Evolutionary conservation across 2,888 invertebrate species (phyloP).

Genomic region (Tromatobia lineatoria): DNA sequence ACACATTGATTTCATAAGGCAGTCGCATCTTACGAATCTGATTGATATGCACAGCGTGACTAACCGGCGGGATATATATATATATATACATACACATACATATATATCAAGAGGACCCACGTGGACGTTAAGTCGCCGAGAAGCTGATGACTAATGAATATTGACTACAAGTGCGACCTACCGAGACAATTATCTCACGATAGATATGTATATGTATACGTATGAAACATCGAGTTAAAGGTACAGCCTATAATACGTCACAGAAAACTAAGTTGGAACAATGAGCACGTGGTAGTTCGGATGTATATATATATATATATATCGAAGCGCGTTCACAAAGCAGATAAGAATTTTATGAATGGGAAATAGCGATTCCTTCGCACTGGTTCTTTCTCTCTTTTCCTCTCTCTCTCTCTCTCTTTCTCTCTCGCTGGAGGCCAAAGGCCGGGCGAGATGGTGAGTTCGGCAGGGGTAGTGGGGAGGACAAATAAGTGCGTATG

Average conservation of each 20-base stretch:
- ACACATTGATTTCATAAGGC: too few species aligned
- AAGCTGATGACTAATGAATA: constrained; percentile 5
- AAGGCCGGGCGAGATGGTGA: constrained; percentile 36
- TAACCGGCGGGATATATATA: not conserved
- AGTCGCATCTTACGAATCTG: not conserved
- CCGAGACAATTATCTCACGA: constrained; percentile 1
- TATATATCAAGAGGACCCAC: constrained; percentile 15
- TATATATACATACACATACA: too few species aligned
- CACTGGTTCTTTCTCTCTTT: constrained; percentile 18
- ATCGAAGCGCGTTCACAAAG: constrained; percentile 52
- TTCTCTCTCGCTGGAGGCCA: constrained; percentile 50
- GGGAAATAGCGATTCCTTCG: constrained; percentile 67
- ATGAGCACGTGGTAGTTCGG: constrained; percentile 50
- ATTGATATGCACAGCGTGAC: not conserved
- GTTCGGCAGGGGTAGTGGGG: constrained; percentile 52
- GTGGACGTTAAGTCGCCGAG: constrained; percentile 12
- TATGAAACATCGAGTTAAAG: constrained; percentile 39
- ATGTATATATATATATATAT: constrained; percentile 8
- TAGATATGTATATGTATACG: constrained; percentile 25
- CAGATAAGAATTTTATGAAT: constrained; percentile 72
- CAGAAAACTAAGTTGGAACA: constrained; percentile 45
- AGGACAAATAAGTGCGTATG: constrained; percentile 67
- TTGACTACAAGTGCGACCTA: not conserved
- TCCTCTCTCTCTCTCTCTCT: constrained; percentile 39
- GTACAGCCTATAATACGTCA: constrained; percentile 4